These are phyloP conservation scores for Pluvianellus socialis DNA, from an alignment of 2,113 vertebrate species.

Conservation along the genomic window DNA sequence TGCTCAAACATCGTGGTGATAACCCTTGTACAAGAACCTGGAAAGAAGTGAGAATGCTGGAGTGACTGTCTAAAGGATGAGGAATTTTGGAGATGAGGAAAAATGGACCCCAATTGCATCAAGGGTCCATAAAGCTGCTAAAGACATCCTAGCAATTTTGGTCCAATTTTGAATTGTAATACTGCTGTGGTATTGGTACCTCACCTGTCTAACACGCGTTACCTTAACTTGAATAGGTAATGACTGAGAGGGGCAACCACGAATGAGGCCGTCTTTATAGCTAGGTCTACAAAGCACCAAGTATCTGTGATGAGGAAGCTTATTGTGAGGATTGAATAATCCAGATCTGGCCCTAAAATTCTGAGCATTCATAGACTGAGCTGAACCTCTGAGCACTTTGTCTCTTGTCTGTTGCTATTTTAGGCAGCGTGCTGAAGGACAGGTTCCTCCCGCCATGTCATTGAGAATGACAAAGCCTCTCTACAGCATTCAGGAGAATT, in stretches of 20 bases:
- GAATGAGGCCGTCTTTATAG: neutral
- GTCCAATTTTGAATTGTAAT: neutral
- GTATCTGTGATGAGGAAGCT: neutral
- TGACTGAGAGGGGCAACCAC: neutral
- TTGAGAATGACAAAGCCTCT: constrained; percentile 63
- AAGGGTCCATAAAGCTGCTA: neutral
- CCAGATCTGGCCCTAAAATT: constrained; percentile 35
- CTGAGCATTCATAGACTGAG: neutral
- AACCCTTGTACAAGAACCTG: neutral
- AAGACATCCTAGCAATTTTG: neutral
- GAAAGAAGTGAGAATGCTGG: neutral
- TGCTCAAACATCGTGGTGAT: neutral
- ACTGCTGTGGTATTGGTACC: neutral
- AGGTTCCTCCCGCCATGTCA: constrained; percentile 47
- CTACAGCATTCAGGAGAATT: constrained; percentile 54
- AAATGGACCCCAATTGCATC: neutral
- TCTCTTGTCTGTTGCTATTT: constrained; percentile 53
- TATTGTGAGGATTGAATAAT: constrained; percentile 12
- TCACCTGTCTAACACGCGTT: neutral
- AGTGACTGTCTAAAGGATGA: neutral
- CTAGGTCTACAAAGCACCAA: neutral
- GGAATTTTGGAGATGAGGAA: neutral
- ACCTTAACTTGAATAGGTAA: neutral
- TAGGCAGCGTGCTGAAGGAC: neutral
- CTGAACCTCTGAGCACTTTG: constrained; percentile 43